Percentiles rank a stretch among this genome's conserved stretches.
These are phyloP conservation scores for Tigriopus californicus DNA, from an alignment of 2,888 invertebrate species.

Conservation along the genomic window DNA sequence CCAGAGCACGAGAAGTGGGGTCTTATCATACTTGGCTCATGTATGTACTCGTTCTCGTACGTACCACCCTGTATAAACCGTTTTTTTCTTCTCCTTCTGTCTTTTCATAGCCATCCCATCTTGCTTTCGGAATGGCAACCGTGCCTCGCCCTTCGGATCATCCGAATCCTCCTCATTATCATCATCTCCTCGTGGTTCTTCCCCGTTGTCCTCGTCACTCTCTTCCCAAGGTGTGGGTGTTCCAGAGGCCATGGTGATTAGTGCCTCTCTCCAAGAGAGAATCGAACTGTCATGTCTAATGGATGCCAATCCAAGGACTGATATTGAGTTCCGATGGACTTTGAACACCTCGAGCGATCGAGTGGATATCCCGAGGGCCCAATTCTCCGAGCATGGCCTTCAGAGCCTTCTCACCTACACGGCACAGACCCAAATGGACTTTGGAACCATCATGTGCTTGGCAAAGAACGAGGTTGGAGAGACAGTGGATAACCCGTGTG, in stretches of 20 bases:
- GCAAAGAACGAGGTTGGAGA: slow-evolving; percentile 7
- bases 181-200: too few species aligned
- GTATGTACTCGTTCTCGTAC: too few species aligned
- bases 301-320: neutral
- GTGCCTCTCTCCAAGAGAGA: neutral
- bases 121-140: too few species aligned
- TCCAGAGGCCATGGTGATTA: neutral
- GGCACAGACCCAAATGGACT: slow-evolving; percentile 11
- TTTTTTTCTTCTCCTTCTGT: too few species aligned
- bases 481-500: neutral
- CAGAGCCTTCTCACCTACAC: neutral
- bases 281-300: slow-evolving; percentile 1
- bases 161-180: too few species aligned
- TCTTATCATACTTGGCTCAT: too few species aligned
- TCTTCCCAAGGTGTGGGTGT: too few species aligned
- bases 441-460: slow-evolving; percentile 4
- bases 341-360: slow-evolving; percentile 4
- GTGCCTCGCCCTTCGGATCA: too few species aligned
- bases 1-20: too few species aligned
- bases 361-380: slow-evolving; percentile 7
- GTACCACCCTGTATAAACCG: too few species aligned
- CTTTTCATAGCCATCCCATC: too few species aligned
- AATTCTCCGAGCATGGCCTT: neutral
- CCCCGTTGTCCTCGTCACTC: too few species aligned
- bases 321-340: slow-evolving; percentile 8